phyloP scores from a whole-genome alignment of 2,797 vertebrate species.

The Lepidocolaptes lacrymiger region DNA sequence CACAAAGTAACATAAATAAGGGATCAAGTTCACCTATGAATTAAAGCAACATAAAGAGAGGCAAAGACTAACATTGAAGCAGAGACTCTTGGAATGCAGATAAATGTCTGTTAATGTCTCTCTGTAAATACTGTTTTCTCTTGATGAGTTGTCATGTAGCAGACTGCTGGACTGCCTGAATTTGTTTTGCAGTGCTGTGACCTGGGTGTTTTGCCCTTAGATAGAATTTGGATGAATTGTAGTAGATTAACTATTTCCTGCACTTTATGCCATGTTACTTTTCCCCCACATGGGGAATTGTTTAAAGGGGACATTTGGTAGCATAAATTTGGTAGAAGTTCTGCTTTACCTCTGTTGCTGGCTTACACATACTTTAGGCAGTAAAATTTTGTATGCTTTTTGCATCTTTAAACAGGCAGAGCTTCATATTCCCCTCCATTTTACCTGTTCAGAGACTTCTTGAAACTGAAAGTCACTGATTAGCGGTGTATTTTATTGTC shows the following conservation, averaged over 20 bases:
- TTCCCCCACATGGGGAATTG: accelerated
- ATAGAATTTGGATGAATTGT: not conserved
- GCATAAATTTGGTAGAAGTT: not conserved
- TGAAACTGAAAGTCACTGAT: not conserved
- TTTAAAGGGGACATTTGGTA: not conserved
- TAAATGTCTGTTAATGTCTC: not conserved
- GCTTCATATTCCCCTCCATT: not conserved
- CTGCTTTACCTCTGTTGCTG: not conserved
- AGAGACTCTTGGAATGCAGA: not conserved
- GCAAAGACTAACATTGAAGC: not conserved
- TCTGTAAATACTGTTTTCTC: not conserved
- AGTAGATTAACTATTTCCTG: not conserved
- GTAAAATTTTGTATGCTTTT: not conserved
- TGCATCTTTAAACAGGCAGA: not conserved
- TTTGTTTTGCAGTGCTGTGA: not conserved
- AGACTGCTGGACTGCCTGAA: not conserved
- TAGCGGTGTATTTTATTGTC: not conserved
- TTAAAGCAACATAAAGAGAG: not conserved
- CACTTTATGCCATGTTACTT: not conserved
- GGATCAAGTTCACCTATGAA: not conserved
- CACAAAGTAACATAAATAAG: not conserved
- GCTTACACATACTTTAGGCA: not conserved
- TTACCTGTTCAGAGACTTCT: not conserved
- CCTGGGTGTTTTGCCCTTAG: not conserved
- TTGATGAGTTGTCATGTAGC: not conserved